Conservation (phyloP, 2,797 vertebrate species). For the Leptoclinus maculatus region DNA sequence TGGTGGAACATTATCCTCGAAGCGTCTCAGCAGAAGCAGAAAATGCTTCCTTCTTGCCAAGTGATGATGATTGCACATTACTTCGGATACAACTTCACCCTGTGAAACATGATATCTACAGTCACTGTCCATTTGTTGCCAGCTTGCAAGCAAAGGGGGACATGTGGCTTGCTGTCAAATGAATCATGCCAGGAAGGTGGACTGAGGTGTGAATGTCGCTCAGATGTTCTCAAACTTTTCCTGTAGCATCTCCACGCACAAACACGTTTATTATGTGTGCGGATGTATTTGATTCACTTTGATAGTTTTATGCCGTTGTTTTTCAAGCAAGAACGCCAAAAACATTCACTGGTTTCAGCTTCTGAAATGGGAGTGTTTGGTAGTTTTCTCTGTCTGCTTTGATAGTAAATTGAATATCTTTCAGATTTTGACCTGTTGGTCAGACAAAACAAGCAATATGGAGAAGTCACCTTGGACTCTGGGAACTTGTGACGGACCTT, state of each 20-base stretch:
- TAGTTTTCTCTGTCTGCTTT: background rate
- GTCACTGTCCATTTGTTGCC: constrained; percentile 32
- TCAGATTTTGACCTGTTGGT: background rate
- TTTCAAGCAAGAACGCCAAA: background rate
- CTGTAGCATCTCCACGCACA: background rate
- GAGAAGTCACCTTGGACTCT: background rate
- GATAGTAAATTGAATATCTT: background rate
- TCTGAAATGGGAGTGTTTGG: background rate
- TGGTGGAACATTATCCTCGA: background rate
- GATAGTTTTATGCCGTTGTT: background rate
- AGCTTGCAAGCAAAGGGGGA: constrained; percentile 31
- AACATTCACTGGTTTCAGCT: background rate
- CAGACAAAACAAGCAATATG: background rate
- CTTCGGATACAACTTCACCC: constrained; percentile 40
- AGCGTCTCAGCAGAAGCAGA: constrained; percentile 3
- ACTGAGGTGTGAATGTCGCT: constrained; percentile 13
- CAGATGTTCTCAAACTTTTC: constrained; percentile 38
- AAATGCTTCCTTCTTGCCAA: background rate
- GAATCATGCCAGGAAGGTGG: constrained; percentile 21
- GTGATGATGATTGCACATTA: constrained; percentile 41
- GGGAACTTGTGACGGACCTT: background rate
- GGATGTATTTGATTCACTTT: background rate
- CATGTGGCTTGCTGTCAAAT: constrained; percentile 57
- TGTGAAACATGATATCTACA: constrained; percentile 42
- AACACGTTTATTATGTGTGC: background rate